Percentiles rank a stretch among this genome's conserved stretches.
Conservation (phyloP, 2,888 invertebrate species). For the Baccha elongata region DNA sequence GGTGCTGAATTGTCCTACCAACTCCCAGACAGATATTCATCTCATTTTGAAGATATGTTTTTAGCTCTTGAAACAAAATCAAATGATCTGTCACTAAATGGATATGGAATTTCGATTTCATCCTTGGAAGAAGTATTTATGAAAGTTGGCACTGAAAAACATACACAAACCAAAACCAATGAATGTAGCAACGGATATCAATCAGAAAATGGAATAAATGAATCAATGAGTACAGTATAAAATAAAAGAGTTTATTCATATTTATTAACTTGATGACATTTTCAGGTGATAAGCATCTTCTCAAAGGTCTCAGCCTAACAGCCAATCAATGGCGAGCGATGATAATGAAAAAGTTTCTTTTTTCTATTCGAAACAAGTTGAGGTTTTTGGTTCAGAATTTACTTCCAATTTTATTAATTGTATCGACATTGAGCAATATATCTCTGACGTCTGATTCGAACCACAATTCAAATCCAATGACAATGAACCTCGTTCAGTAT, state of each 20-base stretch:
- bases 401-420: constrained; percentile 86
- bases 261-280: constrained; percentile 47
- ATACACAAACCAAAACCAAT: not conserved
- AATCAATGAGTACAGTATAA: constrained; percentile 13
- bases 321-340: constrained; percentile 86
- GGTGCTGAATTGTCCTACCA: constrained; percentile 90
- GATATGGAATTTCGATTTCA: constrained; percentile 92
- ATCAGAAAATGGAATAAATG: not conserved
- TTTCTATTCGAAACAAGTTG: constrained; percentile 87
- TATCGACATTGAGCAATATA: constrained; percentile 77
- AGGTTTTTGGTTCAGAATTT: constrained; percentile 86
- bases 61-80: constrained; percentile 86
- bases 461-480: constrained; percentile 83
- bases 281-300: constrained; percentile 75
- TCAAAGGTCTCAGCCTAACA: constrained; percentile 79
- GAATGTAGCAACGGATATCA: not conserved
- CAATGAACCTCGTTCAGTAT: constrained; percentile 76
- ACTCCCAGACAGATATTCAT: constrained; percentile 85
- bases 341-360: constrained; percentile 86
- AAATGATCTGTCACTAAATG: constrained; percentile 85
- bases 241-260: not conserved
- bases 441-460: constrained; percentile 74
- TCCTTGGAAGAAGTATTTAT: constrained; percentile 95
- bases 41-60: constrained; percentile 87
- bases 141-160: constrained; percentile 84